These are phyloP conservation scores for Mimachlamys varia DNA, from an alignment of 2,888 invertebrate genomes.

Conservation along the genomic window DNA sequence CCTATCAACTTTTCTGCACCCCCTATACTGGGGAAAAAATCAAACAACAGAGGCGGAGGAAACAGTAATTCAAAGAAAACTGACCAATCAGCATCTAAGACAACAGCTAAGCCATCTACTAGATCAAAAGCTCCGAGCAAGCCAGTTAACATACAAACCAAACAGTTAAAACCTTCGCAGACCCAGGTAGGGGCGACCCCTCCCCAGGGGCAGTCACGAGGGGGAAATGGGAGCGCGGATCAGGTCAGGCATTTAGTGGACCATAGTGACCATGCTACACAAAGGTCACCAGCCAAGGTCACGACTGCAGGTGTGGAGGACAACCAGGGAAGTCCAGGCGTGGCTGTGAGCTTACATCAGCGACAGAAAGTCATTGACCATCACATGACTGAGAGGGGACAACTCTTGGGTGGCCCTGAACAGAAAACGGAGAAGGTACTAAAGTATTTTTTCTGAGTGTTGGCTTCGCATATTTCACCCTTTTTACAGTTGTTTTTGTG, in stretches of 20 bases:
- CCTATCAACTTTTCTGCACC: slow-evolving; percentile 63
- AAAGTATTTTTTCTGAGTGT: background rate
- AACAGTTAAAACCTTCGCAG: slow-evolving; percentile 28
- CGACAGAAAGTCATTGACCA: slow-evolving; percentile 58
- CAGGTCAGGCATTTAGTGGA: slow-evolving; percentile 38
- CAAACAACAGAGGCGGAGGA: slow-evolving; percentile 38
- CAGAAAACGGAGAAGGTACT: background rate
- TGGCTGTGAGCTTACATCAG: slow-evolving; percentile 50
- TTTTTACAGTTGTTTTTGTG: too few species aligned
- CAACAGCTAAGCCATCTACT: background rate
- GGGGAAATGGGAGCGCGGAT: background rate
- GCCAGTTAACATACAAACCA: background rate
- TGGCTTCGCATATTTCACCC: too few species aligned
- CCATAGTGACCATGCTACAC: slow-evolving; percentile 46
- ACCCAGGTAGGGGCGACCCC: slow-evolving; percentile 40
- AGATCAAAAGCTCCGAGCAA: background rate
- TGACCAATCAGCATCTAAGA: slow-evolving; percentile 5
- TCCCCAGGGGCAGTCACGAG: background rate
- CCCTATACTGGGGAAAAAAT: slow-evolving; percentile 65
- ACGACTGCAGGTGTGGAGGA: slow-evolving; percentile 34
- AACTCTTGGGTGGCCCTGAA: slow-evolving; percentile 57
- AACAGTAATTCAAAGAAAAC: slow-evolving; percentile 23
- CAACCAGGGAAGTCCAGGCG: slow-evolving; percentile 39
- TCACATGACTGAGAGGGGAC: slow-evolving; percentile 64
- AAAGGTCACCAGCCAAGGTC: slow-evolving; percentile 50